Evolutionary conservation across 2,797 vertebrate species (phyloP).

Genomic region (Leptoclinus maculatus): DNA sequence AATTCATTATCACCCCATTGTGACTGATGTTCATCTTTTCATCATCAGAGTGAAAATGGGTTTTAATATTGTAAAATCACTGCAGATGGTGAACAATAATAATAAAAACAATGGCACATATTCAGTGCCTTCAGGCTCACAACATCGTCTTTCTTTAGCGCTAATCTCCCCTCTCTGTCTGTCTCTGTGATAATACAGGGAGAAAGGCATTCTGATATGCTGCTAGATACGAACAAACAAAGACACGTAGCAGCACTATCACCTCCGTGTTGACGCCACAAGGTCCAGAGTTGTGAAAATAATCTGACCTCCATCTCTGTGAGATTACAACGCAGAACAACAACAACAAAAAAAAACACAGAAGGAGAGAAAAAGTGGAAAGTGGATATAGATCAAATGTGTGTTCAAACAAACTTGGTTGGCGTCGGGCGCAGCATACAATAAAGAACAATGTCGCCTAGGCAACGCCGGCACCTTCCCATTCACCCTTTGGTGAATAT

Average conservation of each 20-base stretch:
- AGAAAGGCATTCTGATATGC: constrained; percentile 69
- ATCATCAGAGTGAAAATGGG: constrained; percentile 53
- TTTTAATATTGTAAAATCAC: constrained; percentile 51
- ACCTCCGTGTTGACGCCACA: constrained; percentile 83
- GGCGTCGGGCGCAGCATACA: constrained; percentile 56
- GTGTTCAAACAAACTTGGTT: constrained; percentile 75
- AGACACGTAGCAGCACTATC: constrained; percentile 77
- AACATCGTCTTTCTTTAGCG: constrained; percentile 38
- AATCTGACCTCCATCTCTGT: constrained; percentile 82
- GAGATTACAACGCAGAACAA: constrained; percentile 66
- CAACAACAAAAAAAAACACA: constrained; percentile 26
- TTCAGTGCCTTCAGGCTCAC: constrained; percentile 38
- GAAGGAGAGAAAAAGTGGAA: constrained; percentile 51
- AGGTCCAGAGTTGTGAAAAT: constrained; percentile 85
- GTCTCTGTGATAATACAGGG: constrained; percentile 37
- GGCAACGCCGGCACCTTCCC: constrained; percentile 61
- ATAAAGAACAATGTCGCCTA: constrained; percentile 81
- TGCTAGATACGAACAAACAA: constrained; percentile 78
- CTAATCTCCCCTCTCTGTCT: constrained; percentile 26
- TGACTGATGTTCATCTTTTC: constrained; percentile 68
- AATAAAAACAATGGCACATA: constrained; percentile 28
- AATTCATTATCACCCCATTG: constrained; percentile 65
- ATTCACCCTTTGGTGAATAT: constrained; percentile 19
- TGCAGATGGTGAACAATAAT: constrained; percentile 38
- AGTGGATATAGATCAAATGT: constrained; percentile 79